These are phyloP conservation scores for Hypotaenidia okinawae DNA, from an alignment of 2,797 vertebrate genomes.

Conservation along the genomic window DNA sequence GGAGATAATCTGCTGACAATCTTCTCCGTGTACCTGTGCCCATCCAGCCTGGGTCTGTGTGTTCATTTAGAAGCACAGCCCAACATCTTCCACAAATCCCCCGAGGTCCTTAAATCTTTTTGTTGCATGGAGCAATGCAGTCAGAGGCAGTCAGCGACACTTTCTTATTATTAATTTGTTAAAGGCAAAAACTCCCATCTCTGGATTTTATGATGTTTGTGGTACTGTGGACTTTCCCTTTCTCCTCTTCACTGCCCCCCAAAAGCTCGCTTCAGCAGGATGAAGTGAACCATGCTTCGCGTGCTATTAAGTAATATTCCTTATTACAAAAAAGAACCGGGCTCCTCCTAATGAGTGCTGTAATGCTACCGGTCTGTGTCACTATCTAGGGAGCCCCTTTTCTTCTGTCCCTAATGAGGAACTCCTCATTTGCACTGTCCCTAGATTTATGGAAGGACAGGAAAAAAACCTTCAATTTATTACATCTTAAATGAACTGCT, in stretches of 20 bases:
- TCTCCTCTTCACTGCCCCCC: constrained; percentile 29
- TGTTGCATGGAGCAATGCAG: constrained; percentile 26
- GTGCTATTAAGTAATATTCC: constrained; percentile 65
- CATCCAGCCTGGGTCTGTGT: constrained; percentile 40
- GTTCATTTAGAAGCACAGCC: constrained; percentile 48
- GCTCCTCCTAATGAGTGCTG: constrained; percentile 73
- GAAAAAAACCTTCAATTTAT: constrained; percentile 73
- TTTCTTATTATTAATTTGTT: constrained; percentile 62
- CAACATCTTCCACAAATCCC: constrained; percentile 8
- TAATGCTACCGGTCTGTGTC: constrained; percentile 44
- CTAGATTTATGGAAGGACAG: constrained; percentile 75
- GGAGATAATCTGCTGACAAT: background rate
- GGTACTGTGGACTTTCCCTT: constrained; percentile 22
- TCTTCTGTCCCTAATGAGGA: constrained; percentile 74
- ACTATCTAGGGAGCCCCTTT: constrained; percentile 68
- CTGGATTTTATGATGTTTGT: constrained; percentile 44
- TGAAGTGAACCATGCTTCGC: constrained; percentile 32
- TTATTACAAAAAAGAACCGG: constrained; percentile 40
- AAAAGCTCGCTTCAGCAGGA: constrained; percentile 63
- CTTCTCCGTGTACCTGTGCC: background rate
- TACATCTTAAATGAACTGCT: constrained; percentile 77
- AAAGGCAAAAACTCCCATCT: constrained; percentile 48
- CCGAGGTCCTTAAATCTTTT: constrained; percentile 35
- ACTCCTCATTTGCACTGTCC: constrained; percentile 77
- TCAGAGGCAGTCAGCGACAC: constrained; percentile 31